phyloP scores from a whole-genome alignment of 2,888 invertebrate species.

The Diarsia brunnea region DNA sequence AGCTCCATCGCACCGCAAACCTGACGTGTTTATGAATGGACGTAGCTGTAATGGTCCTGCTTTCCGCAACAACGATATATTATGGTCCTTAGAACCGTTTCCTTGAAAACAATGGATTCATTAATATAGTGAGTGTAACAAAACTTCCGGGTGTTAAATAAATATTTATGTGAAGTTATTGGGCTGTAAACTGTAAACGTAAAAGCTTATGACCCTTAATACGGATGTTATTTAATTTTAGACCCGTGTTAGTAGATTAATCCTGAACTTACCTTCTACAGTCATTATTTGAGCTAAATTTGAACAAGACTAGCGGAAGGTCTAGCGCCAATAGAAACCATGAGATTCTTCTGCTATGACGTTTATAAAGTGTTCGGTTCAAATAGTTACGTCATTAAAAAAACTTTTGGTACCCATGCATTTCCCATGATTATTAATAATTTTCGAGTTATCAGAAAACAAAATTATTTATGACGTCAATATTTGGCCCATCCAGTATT shows the following conservation, averaged over 20 bases:
- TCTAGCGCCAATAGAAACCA: too few species aligned
- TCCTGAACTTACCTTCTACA: not conserved
- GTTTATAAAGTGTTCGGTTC: not conserved
- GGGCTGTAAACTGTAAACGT: not conserved
- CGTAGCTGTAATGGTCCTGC: conserved; percentile 1
- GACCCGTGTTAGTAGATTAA: not conserved
- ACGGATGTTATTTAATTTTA: not conserved
- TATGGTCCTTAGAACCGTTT: conserved; percentile 36
- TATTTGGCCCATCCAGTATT: not conserved
- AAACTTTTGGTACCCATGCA: too few species aligned
- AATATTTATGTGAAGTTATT: conserved; percentile 32
- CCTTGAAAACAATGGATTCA: conserved; percentile 42
- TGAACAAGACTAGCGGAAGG: not conserved
- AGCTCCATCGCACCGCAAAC: conserved; percentile 27
- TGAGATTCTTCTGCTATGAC: not conserved
- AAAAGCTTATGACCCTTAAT: conserved; percentile 9
- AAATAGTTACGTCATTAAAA: too few species aligned
- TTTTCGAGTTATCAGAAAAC: not conserved
- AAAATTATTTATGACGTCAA: too few species aligned
- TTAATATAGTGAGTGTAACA: conserved; percentile 34
- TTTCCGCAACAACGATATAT: conserved; percentile 39
- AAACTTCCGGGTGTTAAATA: conserved; percentile 27
- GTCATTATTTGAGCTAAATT: not conserved
- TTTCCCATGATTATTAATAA: not conserved
- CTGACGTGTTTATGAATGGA: conserved; percentile 58